A percentile compares a stretch with the other conserved stretches of the same genome.
phyloP scores from a whole-genome alignment of 1,140 invertebrate genomes.

The Zaprionus tsacasi region DNA sequence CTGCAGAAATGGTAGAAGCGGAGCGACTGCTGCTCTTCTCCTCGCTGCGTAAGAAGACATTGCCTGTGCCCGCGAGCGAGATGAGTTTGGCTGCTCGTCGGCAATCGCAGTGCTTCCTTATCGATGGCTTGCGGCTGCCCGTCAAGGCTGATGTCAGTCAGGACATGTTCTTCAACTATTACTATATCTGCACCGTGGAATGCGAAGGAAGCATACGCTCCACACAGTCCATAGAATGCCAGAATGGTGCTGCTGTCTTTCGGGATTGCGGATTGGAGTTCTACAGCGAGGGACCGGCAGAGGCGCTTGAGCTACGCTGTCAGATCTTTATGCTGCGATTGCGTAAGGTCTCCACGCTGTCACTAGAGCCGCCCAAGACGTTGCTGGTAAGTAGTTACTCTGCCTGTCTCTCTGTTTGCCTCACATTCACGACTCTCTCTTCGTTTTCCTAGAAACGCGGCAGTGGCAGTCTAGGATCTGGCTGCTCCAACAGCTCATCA shows the following conservation, averaged over 20 bases:
- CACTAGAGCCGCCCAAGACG: slow-evolving; percentile 57
- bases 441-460: slow-evolving; percentile 44
- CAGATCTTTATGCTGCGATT: slow-evolving; percentile 78
- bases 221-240: slow-evolving; percentile 78
- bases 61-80: background rate
- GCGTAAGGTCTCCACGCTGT: slow-evolving; percentile 72
- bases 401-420: background rate
- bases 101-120: slow-evolving; percentile 50
- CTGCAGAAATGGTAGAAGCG: slow-evolving; percentile 79
- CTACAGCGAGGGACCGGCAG: slow-evolving; percentile 43
- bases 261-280: slow-evolving; percentile 74
- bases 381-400: slow-evolving; percentile 45
- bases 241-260: slow-evolving; percentile 66
- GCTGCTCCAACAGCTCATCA: slow-evolving; percentile 42
- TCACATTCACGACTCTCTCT: background rate
- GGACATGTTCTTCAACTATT: slow-evolving; percentile 81
- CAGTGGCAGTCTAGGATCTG: slow-evolving; percentile 49
- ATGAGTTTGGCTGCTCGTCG: background rate
- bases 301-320: slow-evolving; percentile 59
- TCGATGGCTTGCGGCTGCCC: slow-evolving; percentile 70
- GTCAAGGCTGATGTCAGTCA: slow-evolving; percentile 63
- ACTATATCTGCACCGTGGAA: slow-evolving; percentile 79
- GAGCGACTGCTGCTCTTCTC: slow-evolving; percentile 74
- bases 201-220: slow-evolving; percentile 68
- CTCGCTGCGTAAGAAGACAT: slow-evolving; percentile 41